Evolutionary conservation across 2,113 vertebrate species (phyloP).

Genomic region (Mesembrinibis cayennensis): DNA sequence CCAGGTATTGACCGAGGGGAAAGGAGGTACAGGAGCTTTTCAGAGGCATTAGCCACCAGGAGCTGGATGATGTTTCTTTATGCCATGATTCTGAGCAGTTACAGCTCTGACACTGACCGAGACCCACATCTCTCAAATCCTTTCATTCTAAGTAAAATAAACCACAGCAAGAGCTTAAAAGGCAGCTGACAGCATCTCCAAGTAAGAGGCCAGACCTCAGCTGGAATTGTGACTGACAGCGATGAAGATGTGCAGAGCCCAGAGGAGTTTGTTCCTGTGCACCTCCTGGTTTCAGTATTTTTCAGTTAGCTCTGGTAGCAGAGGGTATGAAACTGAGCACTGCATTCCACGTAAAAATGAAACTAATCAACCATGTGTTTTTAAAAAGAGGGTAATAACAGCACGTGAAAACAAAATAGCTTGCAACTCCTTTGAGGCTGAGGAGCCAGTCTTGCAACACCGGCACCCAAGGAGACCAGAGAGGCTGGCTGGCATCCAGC

Average conservation of each 20-base stretch:
- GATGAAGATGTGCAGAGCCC: neutral
- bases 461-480: neutral
- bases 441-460: neutral
- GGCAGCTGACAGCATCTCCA: neutral
- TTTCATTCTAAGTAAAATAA: neutral
- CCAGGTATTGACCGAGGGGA: neutral
- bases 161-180: neutral
- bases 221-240: neutral
- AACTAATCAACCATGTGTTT: constrained; percentile 16
- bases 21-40: neutral
- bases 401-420: neutral
- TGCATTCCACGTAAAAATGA: constrained; percentile 14
- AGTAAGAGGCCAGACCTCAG: neutral
- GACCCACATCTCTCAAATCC: neutral
- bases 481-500: neutral
- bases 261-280: neutral
- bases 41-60: neutral
- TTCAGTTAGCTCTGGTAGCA: neutral
- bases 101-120: neutral
- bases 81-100: neutral
- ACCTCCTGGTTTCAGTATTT: neutral
- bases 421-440: neutral
- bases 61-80: neutral
- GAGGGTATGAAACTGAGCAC: constrained; percentile 13
- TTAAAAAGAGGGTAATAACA: neutral